Base-by-base conservation (phyloP, 2,797 vertebrate genomes). In the Trematomus bernacchii region DNA sequence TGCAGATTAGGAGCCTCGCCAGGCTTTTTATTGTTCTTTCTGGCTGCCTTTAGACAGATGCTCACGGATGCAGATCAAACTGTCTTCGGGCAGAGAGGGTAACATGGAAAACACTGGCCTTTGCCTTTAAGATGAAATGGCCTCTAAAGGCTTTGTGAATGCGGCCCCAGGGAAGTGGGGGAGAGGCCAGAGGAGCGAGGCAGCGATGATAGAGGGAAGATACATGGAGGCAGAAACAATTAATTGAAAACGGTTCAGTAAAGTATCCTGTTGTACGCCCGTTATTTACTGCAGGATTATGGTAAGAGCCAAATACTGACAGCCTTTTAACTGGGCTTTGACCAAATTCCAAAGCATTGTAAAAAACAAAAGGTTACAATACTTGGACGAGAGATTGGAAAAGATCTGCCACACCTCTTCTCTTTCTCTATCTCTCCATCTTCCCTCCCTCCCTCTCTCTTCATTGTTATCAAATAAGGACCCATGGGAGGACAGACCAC, bases 401-500 rank as follows among this genome's bases (percentile, higher is more conserved):
- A 57, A 59, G 58, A 58, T 37, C 52, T 1, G 14, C 57, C 64
- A 76, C 61, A 18, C 71, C 65, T 69, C 57, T 46, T 73, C 48
- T 54, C 52, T 62, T 48, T 5, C 53, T 66, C 47, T 37, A 4
- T 63, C 23, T 42, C 46, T 55, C 19, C 12, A 3, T 30, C 19
- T 67, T 6, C n/a, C 30, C 63, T 52, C 73, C 40, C 44, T 46
- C 15, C 14, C 46, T 82, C 54, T 78, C 71, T 77, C 66, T 60
- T 83, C 76, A 77, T 66, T 86, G 80, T 85, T 85, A 88, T 90
- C 81, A 85, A 80, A 87, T 60, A 42, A 55, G 58, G 62, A 84
- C 89, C 82, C 85, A 76, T 44, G 88, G 88, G 88, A 92, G 66
- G 71, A 73, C 16, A 21, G 91, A 91, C 82, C 91, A 91, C 88